These are phyloP conservation scores for Xylota sylvarum DNA, from an alignment of 2,888 invertebrate species.

Conservation along the genomic window DNA sequence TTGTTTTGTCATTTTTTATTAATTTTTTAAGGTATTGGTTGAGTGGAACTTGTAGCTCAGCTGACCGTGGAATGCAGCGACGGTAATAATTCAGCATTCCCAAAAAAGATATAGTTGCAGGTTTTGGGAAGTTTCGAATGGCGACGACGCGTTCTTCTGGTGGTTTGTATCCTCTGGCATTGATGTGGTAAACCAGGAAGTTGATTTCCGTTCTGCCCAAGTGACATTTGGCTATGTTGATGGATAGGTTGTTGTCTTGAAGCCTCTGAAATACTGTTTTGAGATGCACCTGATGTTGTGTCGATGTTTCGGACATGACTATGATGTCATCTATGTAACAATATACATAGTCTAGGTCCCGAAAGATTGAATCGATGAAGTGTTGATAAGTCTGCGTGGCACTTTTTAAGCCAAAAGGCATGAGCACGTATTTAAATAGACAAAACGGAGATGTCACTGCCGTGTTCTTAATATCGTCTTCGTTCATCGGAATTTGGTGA, in stretches of 20 bases:
- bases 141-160: neutral
- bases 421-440: neutral
- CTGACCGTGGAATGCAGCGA: neutral
- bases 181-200: conserved; percentile 1
- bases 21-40: neutral
- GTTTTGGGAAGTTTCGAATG: conserved; percentile 11
- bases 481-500: neutral
- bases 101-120: neutral
- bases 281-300: conserved; percentile 1
- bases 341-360: neutral
- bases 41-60: conserved; percentile 2
- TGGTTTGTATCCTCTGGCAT: neutral
- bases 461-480: neutral
- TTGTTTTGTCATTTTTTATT: neutral
- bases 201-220: neutral
- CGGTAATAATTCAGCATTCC: conserved; percentile 11
- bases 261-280: neutral
- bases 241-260: neutral
- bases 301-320: neutral
- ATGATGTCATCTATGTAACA: neutral
- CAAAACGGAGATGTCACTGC: too few relatives aligned
- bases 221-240: neutral
- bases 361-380: neutral
- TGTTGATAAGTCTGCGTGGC: neutral
- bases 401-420: neutral